Evolutionary conservation across 2,113 vertebrate genomes (phyloP).

Genomic region (Poecile atricapillus): DNA sequence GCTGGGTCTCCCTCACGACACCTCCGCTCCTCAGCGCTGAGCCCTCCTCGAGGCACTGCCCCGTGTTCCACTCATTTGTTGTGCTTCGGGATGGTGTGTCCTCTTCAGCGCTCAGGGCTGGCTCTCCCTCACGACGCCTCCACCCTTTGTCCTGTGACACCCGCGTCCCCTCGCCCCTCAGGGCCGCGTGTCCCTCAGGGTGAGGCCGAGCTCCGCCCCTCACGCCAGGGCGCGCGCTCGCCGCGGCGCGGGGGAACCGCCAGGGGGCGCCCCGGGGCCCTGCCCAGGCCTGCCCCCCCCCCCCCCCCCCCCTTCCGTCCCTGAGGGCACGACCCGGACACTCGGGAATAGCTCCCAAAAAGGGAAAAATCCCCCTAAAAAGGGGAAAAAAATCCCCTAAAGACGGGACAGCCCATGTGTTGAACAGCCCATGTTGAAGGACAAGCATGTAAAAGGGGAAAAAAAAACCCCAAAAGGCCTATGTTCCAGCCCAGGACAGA

Average conservation of each 20-base stretch:
- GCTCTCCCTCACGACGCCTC: too few relatives aligned
- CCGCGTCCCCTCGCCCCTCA: background rate
- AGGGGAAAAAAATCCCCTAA: accelerated
- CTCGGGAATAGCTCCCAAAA: too few relatives aligned
- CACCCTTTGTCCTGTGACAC: background rate
- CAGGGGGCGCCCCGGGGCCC: background rate
- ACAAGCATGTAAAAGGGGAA: background rate
- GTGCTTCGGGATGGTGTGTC: background rate
- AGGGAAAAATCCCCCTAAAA: background rate
- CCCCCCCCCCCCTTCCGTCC: accelerated
- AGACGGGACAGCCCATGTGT: accelerated
- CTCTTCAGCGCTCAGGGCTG: background rate
- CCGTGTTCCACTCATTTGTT: accelerated
- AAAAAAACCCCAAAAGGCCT: accelerated
- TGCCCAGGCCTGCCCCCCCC: background rate
- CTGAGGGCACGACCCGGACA: background rate
- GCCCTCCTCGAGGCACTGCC: accelerated
- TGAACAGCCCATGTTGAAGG: background rate
- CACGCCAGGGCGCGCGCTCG: background rate
- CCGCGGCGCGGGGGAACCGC: background rate
- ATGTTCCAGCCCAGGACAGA: accelerated
- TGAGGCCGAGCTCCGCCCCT: too few relatives aligned
- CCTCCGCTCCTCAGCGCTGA: too few relatives aligned
- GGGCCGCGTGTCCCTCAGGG: background rate
- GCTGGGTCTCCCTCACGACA: too few relatives aligned